Base-by-base conservation (phyloP, 2,888 invertebrate species). In the Neoscelio sp. region DNA sequence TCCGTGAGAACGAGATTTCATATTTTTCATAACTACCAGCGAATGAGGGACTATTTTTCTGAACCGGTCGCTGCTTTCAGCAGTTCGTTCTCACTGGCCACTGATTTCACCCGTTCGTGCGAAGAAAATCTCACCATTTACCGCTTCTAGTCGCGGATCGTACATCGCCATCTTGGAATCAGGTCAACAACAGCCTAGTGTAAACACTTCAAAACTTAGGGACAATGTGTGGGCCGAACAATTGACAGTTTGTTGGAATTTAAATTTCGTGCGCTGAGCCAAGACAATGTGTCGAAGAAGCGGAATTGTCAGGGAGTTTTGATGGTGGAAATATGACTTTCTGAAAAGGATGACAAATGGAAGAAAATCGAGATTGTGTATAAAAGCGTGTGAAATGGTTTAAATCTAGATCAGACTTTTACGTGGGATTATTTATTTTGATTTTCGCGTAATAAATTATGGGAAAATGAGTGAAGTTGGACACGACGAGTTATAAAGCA, bases 1-100 rank as follows among this genome's bases (percentile, higher is more conserved):
- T 84, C 88, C 90, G 90, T 90, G 90, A 90, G 90, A 90, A 90
- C 89, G 86, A 88, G 88, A 89, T 89, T 89, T 89, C 90, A 89
- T 89, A 90, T 90, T 89, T 89, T 89, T 89, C 89, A 89, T 89
- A 89, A 89, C 88, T 82, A 85, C 82, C 77, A 80, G 82, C 78
- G 58, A 76, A 70, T 28, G 74, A 60, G 70, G 62, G 74, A 54
- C 73, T 67, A 64, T 83, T 77, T 77, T 76, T 70, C 71, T 60
- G 60, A 62, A 71, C 74, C 80, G 48, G 56, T 68, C 68, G 74
- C 54, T 56, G 64, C 75, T 80, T 80, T 73, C 77, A 73, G 77
- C 60, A 48, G 26, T 26, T 28, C 46, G 56, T 71, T 78, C 82
- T 50, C 70, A 74, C 74, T 78, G 78, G 74, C 80, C 82, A 78